These are phyloP conservation scores for Protomyctophum bolini DNA, from an alignment of 2,113 vertebrate genomes.

Conservation along the genomic window DNA sequence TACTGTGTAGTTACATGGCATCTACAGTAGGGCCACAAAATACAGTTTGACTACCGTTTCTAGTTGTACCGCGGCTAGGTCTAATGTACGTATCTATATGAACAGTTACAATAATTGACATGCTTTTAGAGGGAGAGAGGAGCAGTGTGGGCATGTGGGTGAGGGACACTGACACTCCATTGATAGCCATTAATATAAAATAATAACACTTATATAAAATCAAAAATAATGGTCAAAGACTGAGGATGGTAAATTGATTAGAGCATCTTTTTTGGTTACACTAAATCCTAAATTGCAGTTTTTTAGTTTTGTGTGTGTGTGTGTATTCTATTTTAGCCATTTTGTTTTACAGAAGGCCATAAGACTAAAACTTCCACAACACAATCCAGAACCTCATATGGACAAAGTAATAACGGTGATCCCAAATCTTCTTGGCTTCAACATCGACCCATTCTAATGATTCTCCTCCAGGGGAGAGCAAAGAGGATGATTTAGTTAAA, in stretches of 20 bases:
- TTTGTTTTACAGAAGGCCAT: not conserved
- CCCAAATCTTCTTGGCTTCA: constrained; percentile 43
- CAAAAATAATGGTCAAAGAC: constrained; percentile 79
- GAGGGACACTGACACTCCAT: constrained; percentile 83
- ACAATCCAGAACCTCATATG: constrained; percentile 25
- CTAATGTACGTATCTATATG: constrained; percentile 65
- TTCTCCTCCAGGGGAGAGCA: constrained; percentile 40
- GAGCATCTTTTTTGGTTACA: constrained; percentile 36
- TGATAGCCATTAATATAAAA: constrained; percentile 84
- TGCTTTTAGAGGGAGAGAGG: constrained; percentile 81
- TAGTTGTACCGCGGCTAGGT: constrained; percentile 15
- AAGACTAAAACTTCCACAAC: constrained; percentile 22
- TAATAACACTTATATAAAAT: constrained; percentile 83
- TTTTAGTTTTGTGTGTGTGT: not conserved
- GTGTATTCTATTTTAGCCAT: not conserved
- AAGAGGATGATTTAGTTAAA: constrained; percentile 24
- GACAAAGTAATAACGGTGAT: constrained; percentile 32
- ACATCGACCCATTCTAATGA: constrained; percentile 38
- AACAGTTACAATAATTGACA: constrained; percentile 71
- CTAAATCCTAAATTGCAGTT: constrained; percentile 49
- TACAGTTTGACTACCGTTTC: constrained; percentile 29
- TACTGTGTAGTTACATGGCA: constrained; percentile 9
- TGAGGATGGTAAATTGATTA: constrained; percentile 70
- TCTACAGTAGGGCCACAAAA: constrained; percentile 20
- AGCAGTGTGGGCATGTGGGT: constrained; percentile 83